Base-by-base conservation (phyloP, 2,888 invertebrate genomes). In the Lomographa bimaculata region DNA sequence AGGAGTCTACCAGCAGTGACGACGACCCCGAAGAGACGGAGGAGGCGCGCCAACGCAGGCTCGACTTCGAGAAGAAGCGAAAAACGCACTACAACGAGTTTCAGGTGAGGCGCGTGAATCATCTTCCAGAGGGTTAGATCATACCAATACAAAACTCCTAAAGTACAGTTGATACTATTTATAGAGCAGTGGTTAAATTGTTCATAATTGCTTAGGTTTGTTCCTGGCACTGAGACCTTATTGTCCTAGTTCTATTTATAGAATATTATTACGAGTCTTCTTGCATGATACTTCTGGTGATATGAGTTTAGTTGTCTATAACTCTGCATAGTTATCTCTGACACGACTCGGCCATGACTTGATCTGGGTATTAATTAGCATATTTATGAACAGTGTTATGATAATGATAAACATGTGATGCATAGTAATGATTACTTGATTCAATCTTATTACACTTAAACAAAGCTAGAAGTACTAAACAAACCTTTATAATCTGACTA, bases 21-120 rank as follows among this genome's bases (percentile, higher is more conserved):
- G 91, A 92, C 43, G 91, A 91, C 19, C 87, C 81, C 60, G 83
- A 90, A 5, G 90, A 93, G 63, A 89, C 92, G 5, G 92, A 92
- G 39, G 94, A 94, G 53, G 90, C 90, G 52, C 90, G 90, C 69
- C 90, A 90, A 57, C 92, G 93, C 63, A 91, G 95, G 62, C 90
- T 92, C 64, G 93, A 94, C 46, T 99, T 99, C 70, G 97, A 98
- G 80, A 92, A 94, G 57, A 98, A 98, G 74, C 91, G 99, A 48
- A 98, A 98, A 90, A 94, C 95, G 62, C 99, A 99, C 71, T 99
- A 99, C 83, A 98, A 98, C 80, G 99, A 99, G 82, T 99, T 96
- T 80, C 89, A 89, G 79, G 87, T 86, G 27, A 46, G 1, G 1
- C 5, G 9, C 5, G 7, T 40, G 27, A 46, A 18, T 37, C 17